phyloP scores from a whole-genome alignment of 1,140 invertebrate species.

The Drosophila rufa region DNA sequence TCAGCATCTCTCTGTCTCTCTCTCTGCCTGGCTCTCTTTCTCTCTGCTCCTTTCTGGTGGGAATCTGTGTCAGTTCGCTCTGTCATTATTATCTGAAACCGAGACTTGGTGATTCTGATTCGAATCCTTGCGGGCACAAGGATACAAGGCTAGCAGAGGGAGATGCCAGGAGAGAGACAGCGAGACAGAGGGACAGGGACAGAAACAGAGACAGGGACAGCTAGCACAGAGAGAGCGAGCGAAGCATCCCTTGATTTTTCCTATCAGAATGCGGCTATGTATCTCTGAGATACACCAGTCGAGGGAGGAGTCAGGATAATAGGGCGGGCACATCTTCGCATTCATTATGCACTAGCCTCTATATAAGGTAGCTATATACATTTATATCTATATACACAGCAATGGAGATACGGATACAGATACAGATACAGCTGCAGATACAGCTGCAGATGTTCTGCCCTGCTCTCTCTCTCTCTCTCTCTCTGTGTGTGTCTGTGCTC shows the following conservation, averaged over 20 bases:
- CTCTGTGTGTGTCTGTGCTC: slow-evolving; percentile 12
- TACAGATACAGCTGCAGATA: slow-evolving; percentile 29
- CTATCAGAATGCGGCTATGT: slow-evolving; percentile 78
- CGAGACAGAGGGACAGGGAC: neutral
- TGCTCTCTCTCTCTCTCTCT: slow-evolving; percentile 42
- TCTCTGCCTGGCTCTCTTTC: slow-evolving; percentile 13
- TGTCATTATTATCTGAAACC: slow-evolving; percentile 62
- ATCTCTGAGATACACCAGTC: slow-evolving; percentile 72
- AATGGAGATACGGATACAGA: slow-evolving; percentile 38
- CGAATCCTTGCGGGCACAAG: slow-evolving; percentile 62
- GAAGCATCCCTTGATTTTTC: slow-evolving; percentile 64
- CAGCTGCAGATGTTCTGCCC: slow-evolving; percentile 30
- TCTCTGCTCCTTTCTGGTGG: slow-evolving; percentile 6
- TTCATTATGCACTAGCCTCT: slow-evolving; percentile 76
- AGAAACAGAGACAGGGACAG: slow-evolving; percentile 2
- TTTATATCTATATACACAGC: slow-evolving; percentile 26
- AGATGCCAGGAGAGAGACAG: slow-evolving; percentile 12
- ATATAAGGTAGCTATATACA: slow-evolving; percentile 21
- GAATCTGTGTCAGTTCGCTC: slow-evolving; percentile 77
- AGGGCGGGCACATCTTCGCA: slow-evolving; percentile 82
- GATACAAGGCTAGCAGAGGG: slow-evolving; percentile 48
- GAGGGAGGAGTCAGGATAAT: slow-evolving; percentile 84
- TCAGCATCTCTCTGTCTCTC: slow-evolving; percentile 14
- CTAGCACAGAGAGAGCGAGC: slow-evolving; percentile 5
- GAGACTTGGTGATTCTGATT: slow-evolving; percentile 53